Conservation (phyloP, 2,888 invertebrate species). For the Enchytraeus crypticus region DNA sequence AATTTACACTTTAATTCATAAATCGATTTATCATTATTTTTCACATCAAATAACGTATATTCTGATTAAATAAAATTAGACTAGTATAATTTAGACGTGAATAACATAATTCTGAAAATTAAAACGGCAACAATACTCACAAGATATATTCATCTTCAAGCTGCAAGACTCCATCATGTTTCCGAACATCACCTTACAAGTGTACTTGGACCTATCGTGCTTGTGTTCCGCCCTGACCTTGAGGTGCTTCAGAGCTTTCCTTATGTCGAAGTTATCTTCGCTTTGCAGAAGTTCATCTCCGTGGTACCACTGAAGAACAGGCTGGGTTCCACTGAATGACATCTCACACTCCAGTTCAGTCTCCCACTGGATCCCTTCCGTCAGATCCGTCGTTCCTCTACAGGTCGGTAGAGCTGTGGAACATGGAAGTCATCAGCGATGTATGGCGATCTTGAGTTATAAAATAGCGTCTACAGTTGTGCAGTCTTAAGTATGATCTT, state of each 20-base stretch:
- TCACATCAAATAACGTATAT: too few species aligned
- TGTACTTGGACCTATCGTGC: neutral
- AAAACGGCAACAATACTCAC: slow-evolving; percentile 1
- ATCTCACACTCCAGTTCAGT: slow-evolving; percentile 2
- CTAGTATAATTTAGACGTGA: too few species aligned
- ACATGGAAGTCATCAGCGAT: neutral
- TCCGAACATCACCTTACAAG: neutral
- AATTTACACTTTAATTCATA: too few species aligned
- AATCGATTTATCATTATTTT: too few species aligned
- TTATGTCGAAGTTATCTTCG: neutral
- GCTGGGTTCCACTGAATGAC: neutral
- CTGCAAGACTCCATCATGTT: neutral
- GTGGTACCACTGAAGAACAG: slow-evolving; percentile 1
- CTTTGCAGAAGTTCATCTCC: neutral
- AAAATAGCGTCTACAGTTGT: too few species aligned
- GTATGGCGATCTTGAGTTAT: neutral
- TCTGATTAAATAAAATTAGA: too few species aligned
- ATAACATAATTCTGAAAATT: too few species aligned
- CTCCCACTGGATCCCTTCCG: neutral
- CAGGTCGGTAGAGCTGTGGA: neutral
- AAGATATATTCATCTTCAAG: neutral
- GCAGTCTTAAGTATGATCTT: too few species aligned
- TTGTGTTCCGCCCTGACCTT: neutral
- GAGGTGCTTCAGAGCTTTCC: neutral
- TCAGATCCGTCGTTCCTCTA: neutral